phyloP scores from a whole-genome alignment of 2,888 invertebrate genomes.

The Toxonevra muliebris region DNA sequence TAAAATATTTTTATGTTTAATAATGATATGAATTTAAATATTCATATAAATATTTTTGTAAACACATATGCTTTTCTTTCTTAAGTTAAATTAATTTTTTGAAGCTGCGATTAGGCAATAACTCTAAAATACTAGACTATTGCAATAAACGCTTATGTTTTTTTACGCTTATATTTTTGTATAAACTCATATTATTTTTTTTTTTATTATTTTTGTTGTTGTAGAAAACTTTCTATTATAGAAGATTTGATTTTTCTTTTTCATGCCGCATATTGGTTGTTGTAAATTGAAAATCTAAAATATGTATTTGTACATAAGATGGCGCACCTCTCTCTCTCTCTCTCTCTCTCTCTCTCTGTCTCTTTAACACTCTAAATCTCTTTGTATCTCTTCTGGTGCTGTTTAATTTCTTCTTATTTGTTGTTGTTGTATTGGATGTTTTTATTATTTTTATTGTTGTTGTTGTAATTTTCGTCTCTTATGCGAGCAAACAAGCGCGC shows the following conservation, averaged over 20 bases:
- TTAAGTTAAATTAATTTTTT: too few species aligned
- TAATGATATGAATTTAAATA: too few species aligned
- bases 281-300: too few species aligned
- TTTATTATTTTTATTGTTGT: slow-evolving; percentile 29
- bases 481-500: background rate
- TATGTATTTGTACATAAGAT: too few species aligned
- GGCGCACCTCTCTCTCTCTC: too few species aligned
- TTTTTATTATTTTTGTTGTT: slow-evolving; percentile 30
- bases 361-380: too few species aligned
- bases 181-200: background rate
- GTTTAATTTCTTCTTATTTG: slow-evolving; percentile 18
- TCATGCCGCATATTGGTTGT: background rate
- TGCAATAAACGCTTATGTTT: background rate
- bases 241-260: slow-evolving; percentile 40
- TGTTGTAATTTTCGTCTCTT: background rate
- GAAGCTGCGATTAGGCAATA: too few species aligned
- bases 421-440: slow-evolving; percentile 31
- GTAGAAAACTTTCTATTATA: slow-evolving; percentile 54
- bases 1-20: too few species aligned
- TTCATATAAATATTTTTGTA: too few species aligned
- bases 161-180: background rate
- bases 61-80: too few species aligned
- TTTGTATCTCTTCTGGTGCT: background rate
- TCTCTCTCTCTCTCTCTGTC: too few species aligned
- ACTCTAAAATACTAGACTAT: too few species aligned